phyloP scores from a whole-genome alignment of 2,888 invertebrate species.

The Congeria kusceri region DNA sequence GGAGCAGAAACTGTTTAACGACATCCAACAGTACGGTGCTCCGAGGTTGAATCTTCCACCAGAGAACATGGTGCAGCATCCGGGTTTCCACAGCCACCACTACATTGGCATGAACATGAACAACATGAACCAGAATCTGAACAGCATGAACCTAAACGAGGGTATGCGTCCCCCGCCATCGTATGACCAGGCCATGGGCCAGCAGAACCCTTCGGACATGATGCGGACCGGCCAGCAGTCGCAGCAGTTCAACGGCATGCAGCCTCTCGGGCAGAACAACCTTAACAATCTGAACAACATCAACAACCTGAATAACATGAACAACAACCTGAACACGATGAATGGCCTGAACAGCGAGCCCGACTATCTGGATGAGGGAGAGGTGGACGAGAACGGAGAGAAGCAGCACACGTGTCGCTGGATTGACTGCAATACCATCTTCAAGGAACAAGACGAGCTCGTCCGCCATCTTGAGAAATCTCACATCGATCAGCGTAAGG shows the following conservation, averaged over 20 bases:
- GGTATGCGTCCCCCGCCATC: slow-evolving; percentile 77
- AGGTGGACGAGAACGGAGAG: slow-evolving; percentile 78
- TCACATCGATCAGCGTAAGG: slow-evolving; percentile 85
- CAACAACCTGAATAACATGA: slow-evolving; percentile 68
- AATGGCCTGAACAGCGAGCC: slow-evolving; percentile 49
- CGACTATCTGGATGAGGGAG: slow-evolving; percentile 61
- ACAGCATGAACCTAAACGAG: slow-evolving; percentile 42
- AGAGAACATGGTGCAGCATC: slow-evolving; percentile 62
- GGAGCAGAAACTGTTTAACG: slow-evolving; percentile 73
- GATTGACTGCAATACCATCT: slow-evolving; percentile 84
- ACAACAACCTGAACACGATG: slow-evolving; percentile 65
- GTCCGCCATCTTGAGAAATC: slow-evolving; percentile 84
- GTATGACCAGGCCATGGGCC: slow-evolving; percentile 75
- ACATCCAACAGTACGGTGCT: slow-evolving; percentile 66
- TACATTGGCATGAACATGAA: slow-evolving; percentile 36
- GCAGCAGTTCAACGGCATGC: slow-evolving; percentile 62
- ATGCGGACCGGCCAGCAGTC: slow-evolving; percentile 38
- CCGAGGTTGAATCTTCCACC: slow-evolving; percentile 60
- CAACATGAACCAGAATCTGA: slow-evolving; percentile 45
- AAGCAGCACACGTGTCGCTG: slow-evolving; percentile 81
- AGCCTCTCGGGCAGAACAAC: slow-evolving; percentile 64
- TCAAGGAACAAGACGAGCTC: slow-evolving; percentile 82
- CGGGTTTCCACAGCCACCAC: slow-evolving; percentile 57
- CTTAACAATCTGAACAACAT: slow-evolving; percentile 63
- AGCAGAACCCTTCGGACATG: slow-evolving; percentile 48